Evolutionary conservation across 2,797 vertebrate genomes (phyloP), one percentile per base, ranked within the genome.

Genomic region (Chelon labrosus): DNA sequence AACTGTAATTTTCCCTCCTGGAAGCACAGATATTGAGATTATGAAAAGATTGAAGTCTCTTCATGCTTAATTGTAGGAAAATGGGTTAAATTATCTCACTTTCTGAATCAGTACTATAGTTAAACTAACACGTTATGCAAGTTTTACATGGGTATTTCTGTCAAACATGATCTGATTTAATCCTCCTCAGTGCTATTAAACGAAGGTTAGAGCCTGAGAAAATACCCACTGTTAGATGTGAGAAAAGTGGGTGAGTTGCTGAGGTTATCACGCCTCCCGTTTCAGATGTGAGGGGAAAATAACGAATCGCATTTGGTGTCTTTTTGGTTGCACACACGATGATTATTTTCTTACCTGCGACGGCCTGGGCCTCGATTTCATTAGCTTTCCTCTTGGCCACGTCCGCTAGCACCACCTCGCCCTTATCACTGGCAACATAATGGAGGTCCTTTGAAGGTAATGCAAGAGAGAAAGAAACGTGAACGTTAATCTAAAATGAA

Each of bases 381-480:
- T 94, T 92, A 92, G 97, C 98, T 92, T 95, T 98, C 95, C 94
- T 97, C 94, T 94, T 96, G 85, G 98, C 96, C 93, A 97, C 98
- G 89, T 95, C 96, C 70, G 98, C 97, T 85, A 99, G 95, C 86
- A 97, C 97, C 94, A 96, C 83, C 95, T 99, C 98, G 85, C 96
- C 97, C 92, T 97, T 96, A 97, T 98, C 98, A 92, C 94, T 80
- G 66, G 98, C 97, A 84, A 98, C 91, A 94, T 98, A 98, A 97
- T 99, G 96, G 94, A 99, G 97, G 93, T 99, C 98, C 98, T 99
- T 97, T 95, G 95, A 95, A 96, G 97, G 96, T 91, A 96, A 97
- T 96, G 94, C 91, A 94, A 94, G 95, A 96, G 91, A 95, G 95
- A 96, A 95, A 93, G 90, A 88, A 79, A 90, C 55, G 47, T 75